phyloP scores from a whole-genome alignment of 2,797 vertebrate genomes.

The Sternotherus odoratus region DNA sequence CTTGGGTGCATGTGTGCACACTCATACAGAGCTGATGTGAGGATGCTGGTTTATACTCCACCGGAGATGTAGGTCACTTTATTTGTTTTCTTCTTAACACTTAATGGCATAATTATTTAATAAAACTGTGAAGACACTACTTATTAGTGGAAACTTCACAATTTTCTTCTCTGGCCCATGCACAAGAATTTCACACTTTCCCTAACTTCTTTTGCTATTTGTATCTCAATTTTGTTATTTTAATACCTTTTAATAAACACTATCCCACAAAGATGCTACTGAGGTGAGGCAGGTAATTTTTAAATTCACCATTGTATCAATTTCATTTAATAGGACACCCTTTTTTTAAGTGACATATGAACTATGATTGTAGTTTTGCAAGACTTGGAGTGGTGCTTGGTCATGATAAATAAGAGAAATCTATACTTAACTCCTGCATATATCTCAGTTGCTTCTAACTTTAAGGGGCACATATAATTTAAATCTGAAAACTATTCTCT shows the following conservation, averaged over 20 bases:
- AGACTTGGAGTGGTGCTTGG: neutral
- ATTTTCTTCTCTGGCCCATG: neutral
- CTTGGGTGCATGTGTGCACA: neutral
- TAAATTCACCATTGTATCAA: neutral
- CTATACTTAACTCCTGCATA: neutral
- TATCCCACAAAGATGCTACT: neutral
- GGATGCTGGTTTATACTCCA: neutral
- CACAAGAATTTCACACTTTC: neutral
- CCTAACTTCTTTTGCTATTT: neutral
- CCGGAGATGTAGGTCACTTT: neutral
- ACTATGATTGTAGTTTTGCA: neutral
- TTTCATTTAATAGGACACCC: neutral
- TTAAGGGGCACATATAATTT: neutral
- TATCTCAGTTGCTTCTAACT: neutral
- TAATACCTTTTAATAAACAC: neutral
- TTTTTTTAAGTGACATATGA: neutral
- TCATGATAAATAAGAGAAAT: neutral
- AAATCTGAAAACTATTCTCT: neutral
- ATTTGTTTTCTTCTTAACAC: neutral
- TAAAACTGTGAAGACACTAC: neutral
- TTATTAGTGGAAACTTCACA: neutral
- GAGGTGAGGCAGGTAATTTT: neutral
- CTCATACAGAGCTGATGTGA: fast-evolving
- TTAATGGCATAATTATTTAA: neutral
- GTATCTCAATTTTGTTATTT: neutral